Evolutionary conservation across 2,113 vertebrate genomes (phyloP).

Genomic region (human): DNA sequence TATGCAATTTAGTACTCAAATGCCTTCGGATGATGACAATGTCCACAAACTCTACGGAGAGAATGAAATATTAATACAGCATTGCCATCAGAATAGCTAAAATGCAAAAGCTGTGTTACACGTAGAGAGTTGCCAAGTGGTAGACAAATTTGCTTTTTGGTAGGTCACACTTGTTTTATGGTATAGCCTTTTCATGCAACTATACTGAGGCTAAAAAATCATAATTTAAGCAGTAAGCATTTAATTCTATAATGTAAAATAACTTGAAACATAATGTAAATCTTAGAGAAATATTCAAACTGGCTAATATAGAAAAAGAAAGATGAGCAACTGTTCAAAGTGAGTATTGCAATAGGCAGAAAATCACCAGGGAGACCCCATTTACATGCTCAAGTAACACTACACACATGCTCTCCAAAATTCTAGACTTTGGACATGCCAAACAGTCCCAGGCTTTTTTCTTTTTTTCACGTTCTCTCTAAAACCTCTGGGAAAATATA

Average conservation of each 20-base stretch:
- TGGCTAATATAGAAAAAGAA: conserved; percentile 8
- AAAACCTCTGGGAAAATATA: neutral
- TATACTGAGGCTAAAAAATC: neutral
- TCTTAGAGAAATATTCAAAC: neutral
- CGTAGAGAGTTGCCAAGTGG: neutral
- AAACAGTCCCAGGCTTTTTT: neutral
- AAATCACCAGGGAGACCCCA: neutral
- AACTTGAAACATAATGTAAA: neutral
- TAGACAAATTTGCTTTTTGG: neutral
- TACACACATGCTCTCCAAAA: neutral
- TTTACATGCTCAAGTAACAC: neutral
- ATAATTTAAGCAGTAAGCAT: conserved; percentile 6
- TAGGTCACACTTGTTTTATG: neutral
- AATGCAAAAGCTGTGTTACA: neutral
- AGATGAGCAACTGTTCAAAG: neutral
- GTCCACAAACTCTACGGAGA: neutral
- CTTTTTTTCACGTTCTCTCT: neutral
- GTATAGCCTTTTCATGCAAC: neutral
- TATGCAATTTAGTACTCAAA: neutral
- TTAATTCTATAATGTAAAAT: neutral
- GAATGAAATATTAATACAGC: neutral
- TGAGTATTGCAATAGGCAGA: neutral
- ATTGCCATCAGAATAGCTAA: neutral
- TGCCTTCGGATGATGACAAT: neutral
- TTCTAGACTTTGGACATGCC: neutral